These are phyloP conservation scores for Luffia ferchaultella DNA, from an alignment of 2,888 invertebrate genomes.

Conservation along the genomic window DNA sequence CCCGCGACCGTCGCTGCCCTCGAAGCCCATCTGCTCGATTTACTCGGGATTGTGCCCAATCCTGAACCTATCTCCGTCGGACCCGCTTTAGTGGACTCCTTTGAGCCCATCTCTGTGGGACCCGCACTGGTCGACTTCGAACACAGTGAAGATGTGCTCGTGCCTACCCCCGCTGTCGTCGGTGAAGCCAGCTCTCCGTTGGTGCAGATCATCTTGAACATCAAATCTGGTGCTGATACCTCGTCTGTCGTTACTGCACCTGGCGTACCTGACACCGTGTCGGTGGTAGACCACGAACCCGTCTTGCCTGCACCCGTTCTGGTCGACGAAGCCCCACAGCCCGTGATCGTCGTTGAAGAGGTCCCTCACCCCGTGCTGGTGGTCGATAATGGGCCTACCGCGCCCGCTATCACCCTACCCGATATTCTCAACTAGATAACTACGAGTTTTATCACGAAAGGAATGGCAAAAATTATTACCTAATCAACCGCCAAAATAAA, in stretches of 20 bases:
- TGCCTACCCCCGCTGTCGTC: conserved; percentile 20
- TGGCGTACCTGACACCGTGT: conserved; percentile 8
- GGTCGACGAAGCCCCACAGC: conserved; percentile 14
- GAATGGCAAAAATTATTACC: no score
- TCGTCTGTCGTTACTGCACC: conserved; percentile 18
- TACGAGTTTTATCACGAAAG: no score
- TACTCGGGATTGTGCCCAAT: conserved; percentile 18
- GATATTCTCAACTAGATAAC: conserved; percentile 28
- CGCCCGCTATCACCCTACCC: conserved; percentile 22
- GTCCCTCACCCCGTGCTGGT: conserved; percentile 11
- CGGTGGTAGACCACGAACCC: conserved; percentile 18
- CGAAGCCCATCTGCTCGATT: conserved; percentile 18
- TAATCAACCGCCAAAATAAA: no score
- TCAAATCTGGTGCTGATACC: conserved; percentile 18
- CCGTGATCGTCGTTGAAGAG: conserved; percentile 13
- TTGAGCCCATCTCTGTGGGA: conserved; percentile 17
- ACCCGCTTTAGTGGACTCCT: conserved; percentile 11
- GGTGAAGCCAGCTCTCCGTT: conserved; percentile 20
- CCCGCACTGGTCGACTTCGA: conserved; percentile 19
- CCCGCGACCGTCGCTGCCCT: conserved; percentile 30
- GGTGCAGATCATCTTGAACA: conserved; percentile 22
- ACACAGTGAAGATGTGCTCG: conserved; percentile 9
- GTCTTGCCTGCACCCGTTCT: neutral
- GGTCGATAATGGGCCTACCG: conserved; percentile 7
- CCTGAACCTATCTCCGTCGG: conserved; percentile 16